Percentiles rank a stretch among this genome's conserved stretches.
Evolutionary conservation across 2,113 vertebrate genomes (phyloP).

Genomic region (Willisornis vidua): DNA sequence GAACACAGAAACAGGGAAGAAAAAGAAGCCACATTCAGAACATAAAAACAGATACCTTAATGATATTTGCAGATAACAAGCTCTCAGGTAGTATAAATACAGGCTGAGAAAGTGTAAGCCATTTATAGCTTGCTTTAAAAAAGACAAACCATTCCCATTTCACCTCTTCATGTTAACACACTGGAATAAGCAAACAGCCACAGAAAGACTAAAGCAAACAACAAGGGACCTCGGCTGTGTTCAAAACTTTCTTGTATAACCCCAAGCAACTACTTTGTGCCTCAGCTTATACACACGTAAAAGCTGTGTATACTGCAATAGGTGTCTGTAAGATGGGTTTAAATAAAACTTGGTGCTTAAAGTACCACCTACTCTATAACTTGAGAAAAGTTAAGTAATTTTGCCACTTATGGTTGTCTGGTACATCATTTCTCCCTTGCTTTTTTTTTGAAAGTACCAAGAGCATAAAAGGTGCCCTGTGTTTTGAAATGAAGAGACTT

Average conservation of each 20-base stretch:
- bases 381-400: background rate
- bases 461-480: background rate
- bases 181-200: background rate
- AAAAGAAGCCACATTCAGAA: background rate
- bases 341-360: background rate
- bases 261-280: background rate
- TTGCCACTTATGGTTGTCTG: background rate
- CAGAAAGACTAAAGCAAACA: slow-evolving; percentile 21
- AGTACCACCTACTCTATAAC: background rate
- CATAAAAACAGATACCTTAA: slow-evolving; percentile 4
- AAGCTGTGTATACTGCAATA: background rate
- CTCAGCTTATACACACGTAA: background rate
- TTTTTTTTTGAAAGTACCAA: background rate
- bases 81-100: background rate
- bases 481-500: background rate
- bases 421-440: background rate
- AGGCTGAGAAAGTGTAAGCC: background rate
- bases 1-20: background rate
- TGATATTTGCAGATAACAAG: background rate
- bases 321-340: background rate
- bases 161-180: background rate
- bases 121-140: background rate
- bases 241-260: background rate
- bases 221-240: background rate
- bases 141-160: slow-evolving; percentile 4